These are phyloP conservation scores for Microcaecilia unicolor DNA, from an alignment of 2,797 vertebrate genomes.

Conservation along the genomic window DNA sequence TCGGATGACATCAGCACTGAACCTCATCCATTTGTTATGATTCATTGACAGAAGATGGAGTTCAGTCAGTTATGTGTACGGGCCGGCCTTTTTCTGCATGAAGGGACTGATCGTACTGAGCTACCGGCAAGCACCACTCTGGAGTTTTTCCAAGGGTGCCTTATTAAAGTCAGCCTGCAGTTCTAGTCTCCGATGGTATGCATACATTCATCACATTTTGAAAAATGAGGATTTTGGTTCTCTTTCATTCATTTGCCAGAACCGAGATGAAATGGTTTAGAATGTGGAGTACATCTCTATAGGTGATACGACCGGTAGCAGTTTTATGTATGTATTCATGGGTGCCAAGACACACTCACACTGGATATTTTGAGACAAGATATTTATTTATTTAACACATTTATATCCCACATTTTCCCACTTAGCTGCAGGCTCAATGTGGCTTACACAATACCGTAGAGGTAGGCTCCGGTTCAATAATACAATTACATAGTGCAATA, in stretches of 20 bases:
- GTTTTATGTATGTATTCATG: rapidly evolving
- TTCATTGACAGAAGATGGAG: slow-evolving; percentile 40
- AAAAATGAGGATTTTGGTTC: slow-evolving; percentile 18
- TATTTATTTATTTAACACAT: no score
- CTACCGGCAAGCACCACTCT: slow-evolving; percentile 10
- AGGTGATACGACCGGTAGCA: no score
- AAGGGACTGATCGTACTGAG: slow-evolving; percentile 15
- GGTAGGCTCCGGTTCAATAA: no score
- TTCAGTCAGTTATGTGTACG: slow-evolving; percentile 6
- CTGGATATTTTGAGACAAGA: no score
- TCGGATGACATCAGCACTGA: slow-evolving; percentile 23
- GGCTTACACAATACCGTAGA: no score
- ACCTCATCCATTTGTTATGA: slow-evolving; percentile 38
- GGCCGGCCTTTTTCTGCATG: slow-evolving; percentile 5
- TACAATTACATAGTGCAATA: no score
- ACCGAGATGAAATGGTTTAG: no score
- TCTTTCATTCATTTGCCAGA: neutral
- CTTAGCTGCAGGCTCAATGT: no score
- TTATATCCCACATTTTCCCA: no score
- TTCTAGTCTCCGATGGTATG: slow-evolving; percentile 13
- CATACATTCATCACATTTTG: slow-evolving; percentile 26
- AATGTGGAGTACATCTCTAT: no score
- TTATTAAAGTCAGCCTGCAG: slow-evolving; percentile 19
- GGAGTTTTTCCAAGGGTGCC: slow-evolving; percentile 15
- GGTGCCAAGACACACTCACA: no score